Evolutionary conservation across 2,797 vertebrate genomes (phyloP).

Genomic region (Sebastes matsubarae): DNA sequence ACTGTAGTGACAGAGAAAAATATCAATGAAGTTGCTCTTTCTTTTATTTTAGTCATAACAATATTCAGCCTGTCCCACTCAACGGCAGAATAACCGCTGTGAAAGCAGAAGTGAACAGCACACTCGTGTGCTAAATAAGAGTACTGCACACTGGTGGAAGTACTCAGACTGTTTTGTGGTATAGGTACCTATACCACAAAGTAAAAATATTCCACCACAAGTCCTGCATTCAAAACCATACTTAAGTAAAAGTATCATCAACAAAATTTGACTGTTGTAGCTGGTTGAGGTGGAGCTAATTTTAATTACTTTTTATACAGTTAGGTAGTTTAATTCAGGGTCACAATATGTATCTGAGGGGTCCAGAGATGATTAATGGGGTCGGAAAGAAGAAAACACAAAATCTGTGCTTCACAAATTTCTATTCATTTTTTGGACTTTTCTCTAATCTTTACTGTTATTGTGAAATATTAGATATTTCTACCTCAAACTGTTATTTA

Average conservation of each 20-base stretch:
- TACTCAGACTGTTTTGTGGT: too few relatives aligned
- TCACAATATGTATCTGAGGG: too few relatives aligned
- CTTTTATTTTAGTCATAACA: background rate
- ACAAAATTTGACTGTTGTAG: background rate
- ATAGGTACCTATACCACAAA: background rate
- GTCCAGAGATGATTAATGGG: background rate
- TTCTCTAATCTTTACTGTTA: background rate
- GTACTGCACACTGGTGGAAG: constrained; percentile 28
- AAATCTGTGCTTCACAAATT: background rate
- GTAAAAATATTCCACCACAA: background rate
- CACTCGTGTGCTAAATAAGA: constrained; percentile 55
- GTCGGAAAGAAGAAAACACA: background rate
- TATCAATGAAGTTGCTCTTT: background rate
- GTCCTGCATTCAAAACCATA: background rate
- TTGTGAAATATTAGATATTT: background rate
- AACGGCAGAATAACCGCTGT: background rate
- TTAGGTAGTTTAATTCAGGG: background rate
- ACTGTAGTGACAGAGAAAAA: background rate
- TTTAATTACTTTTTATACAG: background rate
- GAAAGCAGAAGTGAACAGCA: constrained; percentile 44
- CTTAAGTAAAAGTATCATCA: background rate
- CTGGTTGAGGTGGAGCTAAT: background rate
- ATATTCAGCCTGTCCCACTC: background rate
- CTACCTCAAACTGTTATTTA: background rate
- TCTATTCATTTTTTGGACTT: background rate